Evolutionary conservation across 30 jellyfish, hydroid and myxozoan genomes (phyloP), one percentile per base, ranked within the genome.

Genomic region (Catostylus mosaicus): DNA sequence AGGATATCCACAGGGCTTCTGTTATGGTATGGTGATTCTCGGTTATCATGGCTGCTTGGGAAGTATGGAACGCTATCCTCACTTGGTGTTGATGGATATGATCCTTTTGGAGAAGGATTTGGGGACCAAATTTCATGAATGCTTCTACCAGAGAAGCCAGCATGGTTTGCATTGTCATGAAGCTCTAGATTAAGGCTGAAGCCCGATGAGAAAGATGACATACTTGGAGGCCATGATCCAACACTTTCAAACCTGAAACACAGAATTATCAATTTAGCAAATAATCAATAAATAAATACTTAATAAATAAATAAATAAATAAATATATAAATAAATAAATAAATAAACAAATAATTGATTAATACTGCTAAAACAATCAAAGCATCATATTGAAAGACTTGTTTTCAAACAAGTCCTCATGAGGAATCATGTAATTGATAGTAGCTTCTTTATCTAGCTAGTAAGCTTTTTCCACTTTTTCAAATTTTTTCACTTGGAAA

Each of bases 71-170:
- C 52, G 45, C 90, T 73, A 45, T 93, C 99, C 34, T 94, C 99
- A 70, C 95, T 94, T 34, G 97, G 99, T 14, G 99, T 79, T 14
- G 96, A 83, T 22, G 88, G 94, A 52, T 79, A 89, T 0, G 96
- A 83, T 51, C 88, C 99, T 31, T 87, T 94, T 24, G 99, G 99
- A 7, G 99, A 94, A 23, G 97, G 97, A 71, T 94, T 96, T 30
- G 99, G 99, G 26, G 99, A 94, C 99, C 99, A 94, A 31, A 94
- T 94, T 43, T 94, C 99, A 66, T 94, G 99, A 47, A 94, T 94
- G 48, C 91, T 79, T 23, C 96, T 78, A 75, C 83, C 83, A 40
- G 95, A 75, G 51, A 85, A 74, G 43, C 75, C 51, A 22, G 88
- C 47, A 36, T 78, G 96, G 75, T 64, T 78, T 46, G 84, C 31